These are phyloP conservation scores for Heterotilapia buettikoferi DNA, from an alignment of 2,113 vertebrate species.

Conservation along the genomic window DNA sequence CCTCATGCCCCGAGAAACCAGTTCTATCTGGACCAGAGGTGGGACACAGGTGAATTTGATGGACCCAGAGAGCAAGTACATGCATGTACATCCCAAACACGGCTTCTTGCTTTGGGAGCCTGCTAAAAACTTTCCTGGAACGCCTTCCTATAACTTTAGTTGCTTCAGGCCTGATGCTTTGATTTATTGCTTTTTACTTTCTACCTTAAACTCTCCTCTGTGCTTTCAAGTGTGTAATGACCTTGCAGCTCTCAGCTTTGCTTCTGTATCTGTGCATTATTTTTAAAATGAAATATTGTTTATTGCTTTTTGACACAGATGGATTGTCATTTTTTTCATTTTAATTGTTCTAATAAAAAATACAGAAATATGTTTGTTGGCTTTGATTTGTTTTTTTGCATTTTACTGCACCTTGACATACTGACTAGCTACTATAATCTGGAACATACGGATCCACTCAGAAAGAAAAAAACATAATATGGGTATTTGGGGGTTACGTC, in stretches of 20 bases:
- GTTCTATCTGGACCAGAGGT: slow-evolving; percentile 5
- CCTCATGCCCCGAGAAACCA: background rate
- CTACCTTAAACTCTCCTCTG: background rate
- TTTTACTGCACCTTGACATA: background rate
- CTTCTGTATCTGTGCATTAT: slow-evolving; percentile 26
- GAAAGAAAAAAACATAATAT: background rate
- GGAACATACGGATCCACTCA: background rate
- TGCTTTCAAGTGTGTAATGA: slow-evolving; percentile 38
- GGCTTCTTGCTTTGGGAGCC: background rate
- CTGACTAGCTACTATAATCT: background rate
- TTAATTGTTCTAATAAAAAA: slow-evolving; percentile 70
- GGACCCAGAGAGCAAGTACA: slow-evolving; percentile 40
- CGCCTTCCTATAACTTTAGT: background rate
- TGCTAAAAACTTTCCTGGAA: background rate
- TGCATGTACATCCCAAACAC: background rate
- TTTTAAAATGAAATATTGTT: background rate
- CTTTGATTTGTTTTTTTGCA: background rate
- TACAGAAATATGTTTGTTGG: slow-evolving; percentile 16
- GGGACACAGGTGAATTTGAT: slow-evolving; percentile 35
- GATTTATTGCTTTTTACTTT: background rate
- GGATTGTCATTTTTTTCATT: slow-evolving; percentile 43
- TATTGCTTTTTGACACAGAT: slow-evolving; percentile 41
- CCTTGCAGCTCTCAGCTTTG: slow-evolving; percentile 3
- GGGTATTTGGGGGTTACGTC: background rate
- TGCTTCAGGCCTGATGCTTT: slow-evolving; percentile 1